Evolutionary conservation across 2,797 vertebrate species (phyloP), one percentile per base, ranked within the genome.

Genomic region (Serranus cabrilla): DNA sequence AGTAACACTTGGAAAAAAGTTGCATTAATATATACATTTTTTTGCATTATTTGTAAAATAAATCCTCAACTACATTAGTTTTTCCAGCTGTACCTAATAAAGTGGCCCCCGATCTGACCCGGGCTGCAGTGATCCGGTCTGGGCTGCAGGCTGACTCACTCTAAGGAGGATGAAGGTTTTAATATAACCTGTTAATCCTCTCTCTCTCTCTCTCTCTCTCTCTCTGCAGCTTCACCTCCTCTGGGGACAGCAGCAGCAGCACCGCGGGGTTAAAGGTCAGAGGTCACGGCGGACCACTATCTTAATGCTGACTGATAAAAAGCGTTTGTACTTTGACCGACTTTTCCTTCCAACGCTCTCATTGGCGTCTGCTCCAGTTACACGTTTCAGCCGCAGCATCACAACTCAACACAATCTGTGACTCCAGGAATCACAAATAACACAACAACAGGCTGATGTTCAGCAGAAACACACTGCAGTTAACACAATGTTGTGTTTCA

Each of bases 111-210:
- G 42, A 43, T 13, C 40, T 54, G 39, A 73, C 23, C 68, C 55
- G 0, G 58, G 60, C 31, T 14, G 25, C 14, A 37, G 39, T 4
- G 55, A 74, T 16, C 74, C 62, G 13, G 78, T 45, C 57, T 64
- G 59, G 68, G 50, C 67, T 31, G 61, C 71, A 82, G 74, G 76
- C 57, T 42, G 68, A 62, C 65, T 66, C 50, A 16, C 42, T 68
- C 55, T 86, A 79, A 84, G 70, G 64, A 87, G 85, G 88, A 91
- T 89, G 62, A 90, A 78, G 80, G 72, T 61, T 89, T 87, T 80
- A 89, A 72, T 79, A 58, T 67, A 88, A 76, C 43, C 76, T 17
- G 34, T 57, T 89, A 90, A 91, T 91, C 60, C 60, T 63, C 27
- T 2, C 55, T 23, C 2, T 7, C 34, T 34, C 5, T 8, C 5